Base-by-base conservation (phyloP, 2,888 invertebrate genomes). In the Deilephila elpenor region DNA sequence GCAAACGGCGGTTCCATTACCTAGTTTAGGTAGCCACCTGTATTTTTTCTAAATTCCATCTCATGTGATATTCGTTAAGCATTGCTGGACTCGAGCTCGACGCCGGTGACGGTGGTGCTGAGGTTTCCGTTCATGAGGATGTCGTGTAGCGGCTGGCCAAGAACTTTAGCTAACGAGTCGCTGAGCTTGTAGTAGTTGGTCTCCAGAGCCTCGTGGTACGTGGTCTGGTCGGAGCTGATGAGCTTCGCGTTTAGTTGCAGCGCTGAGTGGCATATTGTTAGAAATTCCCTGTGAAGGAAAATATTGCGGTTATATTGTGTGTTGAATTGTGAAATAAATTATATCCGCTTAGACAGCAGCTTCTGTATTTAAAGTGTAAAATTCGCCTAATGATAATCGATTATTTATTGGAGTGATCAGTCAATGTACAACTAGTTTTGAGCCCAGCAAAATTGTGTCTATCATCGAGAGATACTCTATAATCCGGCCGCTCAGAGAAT, bases 121-220 rank as follows among this genome's bases (percentile, higher is more conserved):
- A 97, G 97, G 88, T 96, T 97, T 78, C 98, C 97, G 80, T 97
- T 96, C 83, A 97, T 96, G 70, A 95, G 91, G 73, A 94, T 94
- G 71, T 94, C 93, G 56, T 96, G 96, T 70, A 98, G 92, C 0
- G 97, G 96, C 85, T 98, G 97, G 0, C 97, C 97, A 76, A 98
- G 95, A 78, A 98, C 91, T 56, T 95, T 95, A 64, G 97, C 96
- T 53, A 98, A 94, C 17, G 97, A 97, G 74, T 96, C 96, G 82
- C 98, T 98, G 72, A 99, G 95, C 83, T 98, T 98, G 85, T 97
- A 97, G 92, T 98, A 98, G 91, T 98, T 98, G 62, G 97, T 95
- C 81, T 97, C 96, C 56, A 99, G 92, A 7, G 97, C 97, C 86
- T 98, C 97, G 86, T 99, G 99, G 88, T 99, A 99, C 80, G 98